phyloP scores from a whole-genome alignment of 2,113 vertebrate genomes.

The Carassius gibelio region DNA sequence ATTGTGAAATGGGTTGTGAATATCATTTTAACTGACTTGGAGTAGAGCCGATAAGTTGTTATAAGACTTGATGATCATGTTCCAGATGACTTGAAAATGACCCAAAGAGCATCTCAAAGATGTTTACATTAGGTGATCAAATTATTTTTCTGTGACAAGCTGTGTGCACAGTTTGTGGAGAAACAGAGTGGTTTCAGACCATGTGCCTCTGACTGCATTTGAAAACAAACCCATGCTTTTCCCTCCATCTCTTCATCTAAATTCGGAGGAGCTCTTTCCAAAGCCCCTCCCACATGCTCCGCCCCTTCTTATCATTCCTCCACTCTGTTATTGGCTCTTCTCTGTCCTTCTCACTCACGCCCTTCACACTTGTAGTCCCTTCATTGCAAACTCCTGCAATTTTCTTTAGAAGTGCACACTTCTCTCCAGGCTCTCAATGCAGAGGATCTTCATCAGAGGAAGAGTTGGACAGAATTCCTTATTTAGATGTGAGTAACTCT shows the following conservation, averaged over 20 bases:
- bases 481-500: conserved; percentile 13
- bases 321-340: conserved; percentile 47
- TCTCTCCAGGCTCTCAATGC: background rate
- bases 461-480: background rate
- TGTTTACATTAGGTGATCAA: background rate
- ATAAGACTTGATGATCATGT: background rate
- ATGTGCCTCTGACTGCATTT: background rate
- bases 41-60: background rate
- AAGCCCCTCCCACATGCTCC: conserved; percentile 27
- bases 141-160: background rate
- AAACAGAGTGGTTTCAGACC: background rate
- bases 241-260: conserved; percentile 8
- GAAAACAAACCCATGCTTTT: conserved; percentile 2
- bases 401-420: background rate
- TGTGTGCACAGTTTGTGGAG: too few species aligned
- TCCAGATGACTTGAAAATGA: background rate
- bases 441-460: background rate
- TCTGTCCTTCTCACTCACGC: background rate
- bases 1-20: background rate
- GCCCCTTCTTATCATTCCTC: conserved; percentile 47
- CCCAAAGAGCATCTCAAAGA: background rate
- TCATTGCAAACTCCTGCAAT: background rate
- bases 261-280: background rate
- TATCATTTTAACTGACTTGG: background rate
- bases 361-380: background rate